Percentiles rank a stretch among this genome's conserved stretches.
These are phyloP conservation scores for Platycnemis pennipes DNA, from an alignment of 2,888 invertebrate species.

Conservation along the genomic window DNA sequence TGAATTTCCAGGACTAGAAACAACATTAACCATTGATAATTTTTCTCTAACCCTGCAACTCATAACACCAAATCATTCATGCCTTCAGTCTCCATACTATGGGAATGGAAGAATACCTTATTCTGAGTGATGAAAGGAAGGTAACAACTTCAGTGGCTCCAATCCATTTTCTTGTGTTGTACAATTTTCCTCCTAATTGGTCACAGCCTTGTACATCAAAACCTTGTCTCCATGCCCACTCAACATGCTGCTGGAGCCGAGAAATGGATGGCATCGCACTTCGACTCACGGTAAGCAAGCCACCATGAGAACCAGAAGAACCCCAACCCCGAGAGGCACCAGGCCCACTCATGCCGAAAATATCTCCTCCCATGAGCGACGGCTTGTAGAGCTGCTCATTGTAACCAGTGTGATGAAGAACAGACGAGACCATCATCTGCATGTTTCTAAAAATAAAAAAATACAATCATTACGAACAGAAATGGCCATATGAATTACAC, in stretches of 20 bases:
- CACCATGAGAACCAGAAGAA: constrained; percentile 71
- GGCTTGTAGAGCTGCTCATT: constrained; percentile 80
- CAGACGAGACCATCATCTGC: constrained; percentile 94
- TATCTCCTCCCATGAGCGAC: constrained; percentile 77
- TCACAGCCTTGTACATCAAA: constrained; percentile 92
- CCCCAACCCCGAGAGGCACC: constrained; percentile 73
- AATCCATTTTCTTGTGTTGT: constrained; percentile 95
- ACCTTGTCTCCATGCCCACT: constrained; percentile 90
- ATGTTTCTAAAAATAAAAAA: constrained; percentile 89
- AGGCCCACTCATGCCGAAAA: constrained; percentile 71
- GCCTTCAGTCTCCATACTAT: neutral
- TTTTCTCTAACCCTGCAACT: no score
- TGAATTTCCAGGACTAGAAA: no score
- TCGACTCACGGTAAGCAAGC: constrained; percentile 75
- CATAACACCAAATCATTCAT: no score
- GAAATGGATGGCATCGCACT: constrained; percentile 92
- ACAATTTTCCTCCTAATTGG: constrained; percentile 89
- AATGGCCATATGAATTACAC: no score
- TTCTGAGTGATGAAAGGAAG: constrained; percentile 89
- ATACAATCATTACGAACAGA: no score
- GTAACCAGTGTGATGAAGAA: constrained; percentile 87
- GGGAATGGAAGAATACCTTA: constrained; percentile 81
- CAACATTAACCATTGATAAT: no score
- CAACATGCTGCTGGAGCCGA: constrained; percentile 90
- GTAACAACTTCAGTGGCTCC: constrained; percentile 95